Base-by-base conservation (phyloP, 2,113 vertebrate species). In the Illadopsis cleaveri region DNA sequence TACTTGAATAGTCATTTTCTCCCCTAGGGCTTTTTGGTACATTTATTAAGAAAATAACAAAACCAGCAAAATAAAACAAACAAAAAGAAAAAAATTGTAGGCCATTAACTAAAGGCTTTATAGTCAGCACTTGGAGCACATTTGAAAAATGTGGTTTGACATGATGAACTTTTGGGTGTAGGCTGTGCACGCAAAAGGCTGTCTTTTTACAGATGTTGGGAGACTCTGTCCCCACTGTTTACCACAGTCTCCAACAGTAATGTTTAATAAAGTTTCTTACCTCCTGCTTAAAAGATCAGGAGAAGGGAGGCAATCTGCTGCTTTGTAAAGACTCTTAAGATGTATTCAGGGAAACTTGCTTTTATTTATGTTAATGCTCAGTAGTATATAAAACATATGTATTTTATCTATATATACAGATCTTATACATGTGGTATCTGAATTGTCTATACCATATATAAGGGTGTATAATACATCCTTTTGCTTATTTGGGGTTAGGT, bases 141-240 rank as follows among this genome's bases (percentile, higher is more conserved):
- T 91, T 95, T 97, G 81, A 92, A 94, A 96, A 87, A 86, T 93
- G 87, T 95, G 93, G 87, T 93, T 96, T 95, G 89, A 83, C 88
- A 56, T 33, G 48, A 83, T 68, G 78, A 93, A 86, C 89, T 70
- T 85, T 80, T 83, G 92, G 82, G 71, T 92, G 57, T 81, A 45
- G 70, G 89, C 93, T 18, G 62, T 62, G 79, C 64, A 57, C 2
- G 4, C 89, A 87, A 80, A 94, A 92, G 44, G 31, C 82, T 96
- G 51, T 87, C 87, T 70, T 93, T 50, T 64, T 66, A 38, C 64
- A 93, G 89, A 88, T 86, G 61, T 23, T 51, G 60, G 70, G 89
- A 95, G 82, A 61, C n/a, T 61, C 47, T 79, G 42, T 72, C 37
- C 65, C 65, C 62, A 20, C 2, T 82, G 37, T 85, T 94, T 82